A percentile compares a stretch with the other conserved stretches of the same genome.
Evolutionary conservation across 2,888 invertebrate genomes (phyloP).

Genomic region (Nasonovia ribisnigri): DNA sequence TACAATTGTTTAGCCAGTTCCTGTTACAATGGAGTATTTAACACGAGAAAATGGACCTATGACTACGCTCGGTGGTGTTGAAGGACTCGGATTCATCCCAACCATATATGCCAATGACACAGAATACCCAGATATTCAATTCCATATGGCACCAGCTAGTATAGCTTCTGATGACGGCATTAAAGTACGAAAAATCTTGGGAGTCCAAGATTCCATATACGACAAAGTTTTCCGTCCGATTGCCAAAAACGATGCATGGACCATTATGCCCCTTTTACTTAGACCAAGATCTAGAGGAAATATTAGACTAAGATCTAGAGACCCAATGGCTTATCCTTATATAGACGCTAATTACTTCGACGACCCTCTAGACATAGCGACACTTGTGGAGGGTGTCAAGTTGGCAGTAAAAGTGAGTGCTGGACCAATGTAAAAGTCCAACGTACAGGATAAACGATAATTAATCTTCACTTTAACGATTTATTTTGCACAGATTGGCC

Average conservation of each 20-base stretch:
- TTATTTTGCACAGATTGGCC: slow-evolving; percentile 73
- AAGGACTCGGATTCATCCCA: slow-evolving; percentile 88
- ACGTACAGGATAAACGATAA: background rate
- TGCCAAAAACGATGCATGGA: slow-evolving; percentile 84
- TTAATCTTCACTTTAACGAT: background rate
- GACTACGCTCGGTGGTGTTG: slow-evolving; percentile 89
- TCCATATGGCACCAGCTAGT: slow-evolving; percentile 93
- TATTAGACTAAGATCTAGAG: slow-evolving; percentile 80
- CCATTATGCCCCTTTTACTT: slow-evolving; percentile 86
- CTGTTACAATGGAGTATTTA: slow-evolving; percentile 85
- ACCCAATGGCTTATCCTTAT: slow-evolving; percentile 88
- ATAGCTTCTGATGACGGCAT: slow-evolving; percentile 80
- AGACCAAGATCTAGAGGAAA: slow-evolving; percentile 83
- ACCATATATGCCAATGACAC: slow-evolving; percentile 85
- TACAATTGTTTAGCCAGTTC: slow-evolving; percentile 75
- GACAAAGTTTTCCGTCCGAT: slow-evolving; percentile 85
- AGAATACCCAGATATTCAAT: slow-evolving; percentile 89
- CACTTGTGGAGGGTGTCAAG: slow-evolving; percentile 81
- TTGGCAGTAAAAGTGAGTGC: slow-evolving; percentile 68
- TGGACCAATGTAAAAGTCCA: background rate
- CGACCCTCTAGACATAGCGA: slow-evolving; percentile 82
- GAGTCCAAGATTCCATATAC: slow-evolving; percentile 84
- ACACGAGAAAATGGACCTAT: slow-evolving; percentile 85
- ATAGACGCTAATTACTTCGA: slow-evolving; percentile 95
- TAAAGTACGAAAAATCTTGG: slow-evolving; percentile 82